These are phyloP conservation scores for Hydrozoanthus gracilis DNA, from an alignment of 92 coral and sea anemone species.

Conservation along the genomic window DNA sequence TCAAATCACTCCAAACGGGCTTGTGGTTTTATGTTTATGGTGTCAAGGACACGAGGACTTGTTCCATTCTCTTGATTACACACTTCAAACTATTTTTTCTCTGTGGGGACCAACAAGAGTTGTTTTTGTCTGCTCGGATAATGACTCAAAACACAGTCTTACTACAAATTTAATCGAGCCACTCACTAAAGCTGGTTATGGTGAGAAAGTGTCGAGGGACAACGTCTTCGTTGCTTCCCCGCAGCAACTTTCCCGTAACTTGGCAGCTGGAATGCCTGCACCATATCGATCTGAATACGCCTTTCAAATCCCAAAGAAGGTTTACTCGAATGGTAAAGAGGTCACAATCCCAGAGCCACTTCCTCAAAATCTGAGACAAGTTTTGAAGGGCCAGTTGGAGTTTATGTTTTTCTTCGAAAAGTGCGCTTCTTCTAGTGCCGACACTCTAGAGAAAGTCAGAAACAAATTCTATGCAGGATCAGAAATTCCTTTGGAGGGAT, in stretches of 20 bases:
- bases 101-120: constrained; percentile 65
- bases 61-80: constrained; percentile 61
- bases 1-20: constrained; percentile 74
- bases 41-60: constrained; percentile 67
- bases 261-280: constrained; percentile 62
- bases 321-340: constrained; percentile 9
- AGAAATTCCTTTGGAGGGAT: constrained; percentile 58
- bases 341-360: constrained; percentile 65
- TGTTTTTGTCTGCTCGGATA: constrained; percentile 67
- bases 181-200: constrained; percentile 56
- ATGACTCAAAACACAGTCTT: constrained; percentile 32
- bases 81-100: constrained; percentile 64
- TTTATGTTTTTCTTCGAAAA: constrained; percentile 58
- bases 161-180: constrained; percentile 42
- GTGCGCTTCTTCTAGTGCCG: constrained; percentile 19
- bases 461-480: constrained; percentile 69
- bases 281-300: constrained; percentile 78
- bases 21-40: constrained; percentile 70
- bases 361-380: constrained; percentile 74
- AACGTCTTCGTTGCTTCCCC: constrained; percentile 70
- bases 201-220: constrained; percentile 52
- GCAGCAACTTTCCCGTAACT: constrained; percentile 60
- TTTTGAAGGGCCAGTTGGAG: constrained; percentile 69
- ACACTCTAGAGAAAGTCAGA: constrained; percentile 55
- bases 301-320: constrained; percentile 70